Conservation (phyloP, 2,888 invertebrate genomes). For the Pachydiplax longipennis region DNA sequence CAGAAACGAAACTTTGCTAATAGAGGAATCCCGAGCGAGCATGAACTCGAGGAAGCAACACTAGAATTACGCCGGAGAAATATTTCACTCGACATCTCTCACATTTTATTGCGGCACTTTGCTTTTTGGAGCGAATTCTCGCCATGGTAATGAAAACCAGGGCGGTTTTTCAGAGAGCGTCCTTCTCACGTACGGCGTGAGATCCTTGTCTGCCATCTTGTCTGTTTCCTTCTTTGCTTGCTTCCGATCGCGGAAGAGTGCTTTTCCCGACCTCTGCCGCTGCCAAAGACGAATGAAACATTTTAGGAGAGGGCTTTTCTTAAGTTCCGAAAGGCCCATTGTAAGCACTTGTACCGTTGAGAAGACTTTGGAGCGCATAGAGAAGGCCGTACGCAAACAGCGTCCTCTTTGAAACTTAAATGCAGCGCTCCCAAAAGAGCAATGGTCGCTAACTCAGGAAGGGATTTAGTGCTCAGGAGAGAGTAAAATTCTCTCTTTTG, state of each 20-base stretch:
- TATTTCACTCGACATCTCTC: too few relatives aligned
- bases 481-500: neutral
- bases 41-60: too few relatives aligned
- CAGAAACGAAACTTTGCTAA: too few relatives aligned
- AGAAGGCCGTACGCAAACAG: neutral
- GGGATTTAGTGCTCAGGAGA: neutral
- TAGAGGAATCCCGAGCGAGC: too few relatives aligned
- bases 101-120: too few relatives aligned
- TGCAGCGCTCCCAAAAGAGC: neutral
- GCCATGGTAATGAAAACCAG: too few relatives aligned
- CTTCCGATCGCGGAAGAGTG: neutral
- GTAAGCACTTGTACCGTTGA: slow-evolving; percentile 24
- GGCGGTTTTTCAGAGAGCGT: too few relatives aligned
- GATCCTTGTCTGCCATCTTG: too few relatives aligned
- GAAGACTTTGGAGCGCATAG: slow-evolving; percentile 1
- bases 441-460: neutral
- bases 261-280: neutral
- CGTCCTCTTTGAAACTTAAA: neutral
- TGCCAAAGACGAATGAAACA: slow-evolving; percentile 24
- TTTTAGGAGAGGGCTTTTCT: slow-evolving; percentile 8
- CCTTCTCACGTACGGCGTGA: too few relatives aligned
- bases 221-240: neutral
- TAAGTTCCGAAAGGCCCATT: slow-evolving; percentile 3
- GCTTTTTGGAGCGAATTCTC: too few relatives aligned
- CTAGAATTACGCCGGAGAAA: too few relatives aligned